phyloP scores from a whole-genome alignment of 2,113 vertebrate genomes.

The Tricholaema leucomelas region DNA sequence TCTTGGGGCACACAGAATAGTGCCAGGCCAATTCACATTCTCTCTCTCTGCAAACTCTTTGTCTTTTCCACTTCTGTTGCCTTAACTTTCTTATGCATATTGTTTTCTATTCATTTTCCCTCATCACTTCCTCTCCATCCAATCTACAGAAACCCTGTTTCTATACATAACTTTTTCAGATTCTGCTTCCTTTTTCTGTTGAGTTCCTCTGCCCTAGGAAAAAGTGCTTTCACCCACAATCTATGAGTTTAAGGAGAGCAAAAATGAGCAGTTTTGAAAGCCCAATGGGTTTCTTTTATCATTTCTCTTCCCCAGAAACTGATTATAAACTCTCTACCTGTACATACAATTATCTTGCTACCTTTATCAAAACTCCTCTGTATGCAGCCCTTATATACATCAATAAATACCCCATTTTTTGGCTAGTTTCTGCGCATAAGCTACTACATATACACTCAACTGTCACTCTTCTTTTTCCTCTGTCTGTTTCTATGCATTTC shows the following conservation, averaged over 20 bases:
- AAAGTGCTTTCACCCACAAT: not conserved
- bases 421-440: not conserved
- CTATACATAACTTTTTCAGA: not conserved
- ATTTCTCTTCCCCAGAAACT: not conserved
- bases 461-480: not conserved
- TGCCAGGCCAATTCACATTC: not conserved
- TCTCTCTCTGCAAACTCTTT: not conserved
- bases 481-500: not conserved
- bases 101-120: not conserved
- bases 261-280: not conserved
- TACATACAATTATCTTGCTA: not conserved
- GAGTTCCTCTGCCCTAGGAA: not conserved
- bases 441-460: too few relatives aligned
- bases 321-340: not conserved
- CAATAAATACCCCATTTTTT: not conserved
- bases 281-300: not conserved
- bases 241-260: not conserved
- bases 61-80: not conserved
- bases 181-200: not conserved
- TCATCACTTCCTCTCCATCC: not conserved
- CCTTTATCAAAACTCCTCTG: not conserved
- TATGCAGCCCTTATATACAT: not conserved
- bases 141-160: not conserved
- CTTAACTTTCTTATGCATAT: not conserved
- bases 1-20: not conserved